Conservation (phyloP, 2,888 invertebrate genomes). For the Sphaerophoria rueppellii region DNA sequence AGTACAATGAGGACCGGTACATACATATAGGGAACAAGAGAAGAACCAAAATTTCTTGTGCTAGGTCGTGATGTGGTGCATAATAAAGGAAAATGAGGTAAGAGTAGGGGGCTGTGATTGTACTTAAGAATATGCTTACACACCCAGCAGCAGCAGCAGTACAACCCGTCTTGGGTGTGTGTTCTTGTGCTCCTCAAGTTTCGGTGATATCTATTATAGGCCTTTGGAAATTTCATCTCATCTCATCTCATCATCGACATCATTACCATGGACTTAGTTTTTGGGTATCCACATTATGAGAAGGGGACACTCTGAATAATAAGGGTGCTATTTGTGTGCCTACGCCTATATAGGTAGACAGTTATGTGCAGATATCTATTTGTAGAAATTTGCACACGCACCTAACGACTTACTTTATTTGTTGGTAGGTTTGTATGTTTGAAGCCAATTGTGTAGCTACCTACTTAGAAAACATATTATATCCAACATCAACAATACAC, state of each 20-base stretch:
- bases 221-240: conserved; percentile 70
- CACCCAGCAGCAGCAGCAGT: not conserved
- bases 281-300: not conserved
- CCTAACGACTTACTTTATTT: not conserved
- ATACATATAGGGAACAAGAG: not conserved
- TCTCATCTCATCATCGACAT: conserved; percentile 55
- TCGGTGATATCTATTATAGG: conserved; percentile 55
- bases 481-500: conserved; percentile 19
- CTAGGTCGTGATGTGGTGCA: conserved; percentile 57
- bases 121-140: conserved; percentile 36
- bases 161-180: not conserved
- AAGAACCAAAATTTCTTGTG: conserved; percentile 46
- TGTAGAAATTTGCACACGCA: conserved; percentile 26
- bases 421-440: no score
- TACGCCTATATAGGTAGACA: conserved; percentile 59
- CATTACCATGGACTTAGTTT: conserved; percentile 45
- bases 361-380: conserved; percentile 36
- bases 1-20: not conserved
- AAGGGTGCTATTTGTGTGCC: conserved; percentile 6
- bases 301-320: not conserved
- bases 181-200: conserved; percentile 19
- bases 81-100: no score
- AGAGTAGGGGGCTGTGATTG: not conserved
- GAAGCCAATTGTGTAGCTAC: conserved; percentile 14
- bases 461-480: not conserved